These are phyloP conservation scores for Chaetophractus vellerosus DNA, from an alignment of 2,797 vertebrate species.

Conservation along the genomic window DNA sequence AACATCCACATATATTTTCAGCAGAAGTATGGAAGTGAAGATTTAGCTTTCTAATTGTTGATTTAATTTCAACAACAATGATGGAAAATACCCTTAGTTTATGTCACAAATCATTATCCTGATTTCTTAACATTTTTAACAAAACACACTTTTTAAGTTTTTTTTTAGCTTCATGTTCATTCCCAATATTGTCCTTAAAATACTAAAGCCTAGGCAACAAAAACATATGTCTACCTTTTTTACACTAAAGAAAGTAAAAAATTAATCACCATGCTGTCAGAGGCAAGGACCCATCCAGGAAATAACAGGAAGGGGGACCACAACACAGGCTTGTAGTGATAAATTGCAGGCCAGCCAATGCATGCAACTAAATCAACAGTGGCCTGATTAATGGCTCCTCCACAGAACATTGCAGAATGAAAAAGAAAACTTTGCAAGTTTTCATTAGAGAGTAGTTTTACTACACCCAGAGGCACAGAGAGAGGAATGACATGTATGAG, in stretches of 20 bases:
- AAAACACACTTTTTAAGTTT: slow-evolving; percentile 20
- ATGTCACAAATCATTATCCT: neutral
- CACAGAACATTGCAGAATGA: neutral
- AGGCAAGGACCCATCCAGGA: slow-evolving; percentile 61
- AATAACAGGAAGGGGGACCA: slow-evolving; percentile 64
- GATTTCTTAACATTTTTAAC: slow-evolving; percentile 63
- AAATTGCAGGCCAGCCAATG: slow-evolving; percentile 24
- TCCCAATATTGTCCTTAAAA: slow-evolving; percentile 62
- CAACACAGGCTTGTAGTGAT: slow-evolving; percentile 1
- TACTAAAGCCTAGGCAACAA: neutral
- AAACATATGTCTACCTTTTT: neutral
- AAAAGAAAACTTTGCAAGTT: slow-evolving; percentile 65
- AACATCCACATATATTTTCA: neutral
- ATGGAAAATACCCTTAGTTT: slow-evolving; percentile 32
- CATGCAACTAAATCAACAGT: slow-evolving; percentile 71
- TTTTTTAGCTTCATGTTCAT: slow-evolving; percentile 44
- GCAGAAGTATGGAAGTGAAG: neutral
- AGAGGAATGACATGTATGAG: neutral
- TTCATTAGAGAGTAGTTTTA: slow-evolving; percentile 57
- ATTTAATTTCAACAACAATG: slow-evolving; percentile 40
- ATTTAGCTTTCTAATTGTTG: neutral
- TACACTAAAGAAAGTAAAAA: slow-evolving; percentile 55
- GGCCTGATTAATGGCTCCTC: slow-evolving; percentile 64
- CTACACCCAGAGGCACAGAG: neutral
- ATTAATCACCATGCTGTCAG: slow-evolving; percentile 68